These are phyloP conservation scores for Thripadectes ignobilis DNA, from an alignment of 2,797 vertebrate species.

Conservation along the genomic window DNA sequence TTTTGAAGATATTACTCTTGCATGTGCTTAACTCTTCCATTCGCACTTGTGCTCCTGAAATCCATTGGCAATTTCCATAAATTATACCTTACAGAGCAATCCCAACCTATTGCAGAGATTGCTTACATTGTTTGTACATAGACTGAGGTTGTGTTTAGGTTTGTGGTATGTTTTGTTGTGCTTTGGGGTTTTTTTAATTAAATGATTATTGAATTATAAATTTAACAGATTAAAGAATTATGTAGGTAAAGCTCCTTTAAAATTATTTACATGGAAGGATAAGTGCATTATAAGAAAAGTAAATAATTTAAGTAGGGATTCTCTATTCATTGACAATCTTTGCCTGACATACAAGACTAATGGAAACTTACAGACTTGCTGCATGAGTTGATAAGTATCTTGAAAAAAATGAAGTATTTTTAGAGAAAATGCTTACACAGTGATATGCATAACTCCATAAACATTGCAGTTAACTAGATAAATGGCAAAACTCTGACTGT, in stretches of 20 bases:
- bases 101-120: background rate
- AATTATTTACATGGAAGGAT: background rate
- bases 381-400: background rate
- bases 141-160: background rate
- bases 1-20: background rate
- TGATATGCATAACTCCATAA: background rate
- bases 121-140: background rate
- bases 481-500: background rate
- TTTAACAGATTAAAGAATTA: background rate
- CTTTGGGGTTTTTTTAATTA: background rate
- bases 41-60: background rate
- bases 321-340: background rate
- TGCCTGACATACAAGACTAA: background rate
- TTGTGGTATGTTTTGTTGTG: background rate
- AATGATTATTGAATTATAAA: background rate
- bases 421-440: background rate
- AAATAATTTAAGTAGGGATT: background rate
- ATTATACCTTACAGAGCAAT: background rate
- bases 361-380: background rate
- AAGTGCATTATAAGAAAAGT: background rate
- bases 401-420: background rate
- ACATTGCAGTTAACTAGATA: background rate
- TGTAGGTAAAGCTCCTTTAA: background rate
- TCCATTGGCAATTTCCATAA: background rate
- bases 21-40: background rate